Base-by-base conservation (phyloP, 2,113 vertebrate species). In the Corydoras sp. region DNA sequence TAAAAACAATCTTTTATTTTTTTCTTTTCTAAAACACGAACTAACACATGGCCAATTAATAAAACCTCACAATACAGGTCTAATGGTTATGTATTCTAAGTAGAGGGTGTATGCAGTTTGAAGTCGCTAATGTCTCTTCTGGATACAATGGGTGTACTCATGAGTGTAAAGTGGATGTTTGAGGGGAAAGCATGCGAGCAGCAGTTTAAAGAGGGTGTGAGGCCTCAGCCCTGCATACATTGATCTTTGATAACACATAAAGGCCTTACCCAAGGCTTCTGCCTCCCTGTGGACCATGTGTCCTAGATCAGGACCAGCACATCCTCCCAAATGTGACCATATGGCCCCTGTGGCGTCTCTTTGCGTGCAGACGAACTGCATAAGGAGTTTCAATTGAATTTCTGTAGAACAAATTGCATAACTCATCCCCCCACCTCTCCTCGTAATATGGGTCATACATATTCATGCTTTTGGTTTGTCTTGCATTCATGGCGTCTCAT, bases 71-170 rank as follows among this genome's bases (percentile, higher is more conserved):
- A 43, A 43, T 43, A 43, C 35, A 43, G 35, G 35, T 4, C 35
- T 43, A 8, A 43, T 5, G 35, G 35, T 43, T 8, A 43, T 43
- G 35, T 43, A 43, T 43, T 43, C 35, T 43, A 43, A 43, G 7
- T 43, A 43, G 7, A 43, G 35, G 35, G 35, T 43, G 35, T 8
- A 4, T 43, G 35, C 35, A 43, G 35, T 43, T 43, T 43, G 35
- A 43, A 43, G 35, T 90, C 89, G 92, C 86, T 86, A 88, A 90
- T 86, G 90, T 85, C 86, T 86, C 86, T 80, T 84, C 73, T 69
- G 74, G 73, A 80, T 77, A 93, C 91, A 93, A 91, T 90, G 83
- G 87, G 80, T 66, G 83, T 86, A 85, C 79, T 92, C 85, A 88
- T 90, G 88, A 91, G 90, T 93, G 88, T 81, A 82, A 82, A 14